Evolutionary conservation across 2,113 vertebrate genomes (phyloP), one percentile per base, ranked within the genome.

Genomic region (Elachura formosa): DNA sequence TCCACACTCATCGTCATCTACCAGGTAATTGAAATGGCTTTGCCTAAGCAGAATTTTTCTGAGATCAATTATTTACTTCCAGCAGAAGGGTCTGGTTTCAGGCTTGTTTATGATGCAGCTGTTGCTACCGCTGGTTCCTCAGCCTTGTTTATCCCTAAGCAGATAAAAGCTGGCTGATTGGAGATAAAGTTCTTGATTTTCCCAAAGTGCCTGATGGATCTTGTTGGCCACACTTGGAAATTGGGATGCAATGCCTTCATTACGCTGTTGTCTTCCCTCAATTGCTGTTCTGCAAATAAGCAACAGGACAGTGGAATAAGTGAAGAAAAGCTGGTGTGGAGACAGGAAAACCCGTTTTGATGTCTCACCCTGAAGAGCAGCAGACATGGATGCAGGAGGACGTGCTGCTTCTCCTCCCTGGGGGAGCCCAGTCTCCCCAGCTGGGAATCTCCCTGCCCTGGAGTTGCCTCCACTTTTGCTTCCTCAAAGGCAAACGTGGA

Each of bases 101-200:
- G 80, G 74, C 93, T 96, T 84, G 79, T 90, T 90, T 95, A 84
- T 1, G 87, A 89, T 59, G 91, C 73, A 87, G 92, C 93, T 88
- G 96, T 66, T 80, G 84, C 88, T 75, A 72, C 87, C 90, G 33
- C 74, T 31, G 33, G 75, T 83, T 86, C 93, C 92, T 88, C 96
- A 90, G 84, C 89, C 94, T 79, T 94, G 94, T 95, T 95, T 94
- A 96, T 95, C 94, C 93, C 91, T 43, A 85, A 75, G 85, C 94
- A 92, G 96, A 96, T 95, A 95, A 96, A 97, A 97, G 89, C 91
- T 21, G 87, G 36, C 94, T 97, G 94, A 97, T 97, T 97, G 94
- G 89, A 96, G 93, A 96, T 93, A 94, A 93, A 97, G 90, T 95
- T 96, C 95, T 91, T 80, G 68, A 85, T 95, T 94, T 90, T 80